These are phyloP conservation scores for Ptiloglossa arizonensis DNA, from an alignment of 1,140 invertebrate genomes.

Conservation along the genomic window DNA sequence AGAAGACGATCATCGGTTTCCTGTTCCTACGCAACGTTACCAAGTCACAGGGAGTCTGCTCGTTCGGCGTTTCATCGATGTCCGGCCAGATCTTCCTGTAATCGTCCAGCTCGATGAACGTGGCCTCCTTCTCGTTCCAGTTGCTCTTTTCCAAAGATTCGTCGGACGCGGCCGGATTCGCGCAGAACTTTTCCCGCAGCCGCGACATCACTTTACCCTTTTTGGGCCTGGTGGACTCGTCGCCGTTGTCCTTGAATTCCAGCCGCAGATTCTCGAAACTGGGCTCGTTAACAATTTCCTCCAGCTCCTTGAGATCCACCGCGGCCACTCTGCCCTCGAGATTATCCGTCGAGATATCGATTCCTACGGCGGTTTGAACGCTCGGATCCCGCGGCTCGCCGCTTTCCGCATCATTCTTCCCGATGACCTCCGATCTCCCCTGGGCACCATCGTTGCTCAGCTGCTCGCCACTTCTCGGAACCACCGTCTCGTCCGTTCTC, in stretches of 20 bases:
- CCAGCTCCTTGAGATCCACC: slow-evolving; percentile 35
- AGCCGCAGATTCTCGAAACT: slow-evolving; percentile 71
- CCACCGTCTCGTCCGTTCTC: slow-evolving; percentile 11
- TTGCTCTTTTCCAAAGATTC: slow-evolving; percentile 36
- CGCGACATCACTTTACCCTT: slow-evolving; percentile 70
- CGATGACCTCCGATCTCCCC: slow-evolving; percentile 47
- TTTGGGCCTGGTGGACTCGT: slow-evolving; percentile 50
- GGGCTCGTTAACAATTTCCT: slow-evolving; percentile 62
- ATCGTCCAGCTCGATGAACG: slow-evolving; percentile 60
- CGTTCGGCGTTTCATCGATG: slow-evolving; percentile 29
- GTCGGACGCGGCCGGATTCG: slow-evolving; percentile 44
- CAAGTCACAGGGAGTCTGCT: slow-evolving; percentile 42
- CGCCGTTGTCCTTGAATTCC: slow-evolving; percentile 69
- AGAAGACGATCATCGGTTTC: slow-evolving; percentile 86
- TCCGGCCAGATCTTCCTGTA: slow-evolving; percentile 56
- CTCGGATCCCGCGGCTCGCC: slow-evolving; percentile 19
- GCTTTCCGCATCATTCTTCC: slow-evolving; percentile 47
- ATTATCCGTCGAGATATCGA: slow-evolving; percentile 54
- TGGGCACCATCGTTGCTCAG: slow-evolving; percentile 22
- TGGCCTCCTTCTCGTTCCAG: slow-evolving; percentile 13
- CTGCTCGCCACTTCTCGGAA: slow-evolving; percentile 32
- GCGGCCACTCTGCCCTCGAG: slow-evolving; percentile 27
- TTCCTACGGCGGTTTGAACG: slow-evolving; percentile 20
- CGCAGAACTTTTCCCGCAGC: slow-evolving; percentile 63
- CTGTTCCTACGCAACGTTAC: slow-evolving; percentile 68